Evolutionary conservation across 1,140 invertebrate genomes (phyloP), one percentile per base, ranked within the genome.

Genomic region (Drosophila tani): DNA sequence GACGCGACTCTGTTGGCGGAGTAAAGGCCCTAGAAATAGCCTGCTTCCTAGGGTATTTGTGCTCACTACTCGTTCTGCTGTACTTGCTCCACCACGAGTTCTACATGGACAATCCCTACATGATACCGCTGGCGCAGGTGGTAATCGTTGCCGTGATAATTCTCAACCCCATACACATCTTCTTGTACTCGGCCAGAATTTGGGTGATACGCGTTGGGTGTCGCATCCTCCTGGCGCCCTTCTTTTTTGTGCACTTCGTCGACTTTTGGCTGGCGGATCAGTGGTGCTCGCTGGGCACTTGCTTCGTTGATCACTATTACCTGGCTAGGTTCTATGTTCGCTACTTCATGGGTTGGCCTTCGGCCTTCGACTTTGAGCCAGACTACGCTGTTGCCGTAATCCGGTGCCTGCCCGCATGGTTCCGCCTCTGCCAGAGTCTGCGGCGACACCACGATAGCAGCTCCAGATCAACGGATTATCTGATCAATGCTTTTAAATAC

Each of bases 261-360:
- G 97, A 98, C 93, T 98, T 98, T 93, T 98, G 98, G 98, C 94
- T 98, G 27, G 97, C 96, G 53, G 97, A 98, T 94, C 97, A 98
- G 92, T 93, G 98, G 29, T 98, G 96, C 87, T 97, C 96, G 71
- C 91, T 98, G n/a, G 95, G 94, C 5, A 94, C 95, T 2, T 95
- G 96, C 4, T 93, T 98, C 15, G 92, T 96, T n/a, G 98, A 98
- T 92, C 95, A 97, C 76, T 96, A 98, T 41, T 53, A 63, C 5
- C 45, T 88, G 5, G 0, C 45, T 0, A 55, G 81, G 2, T 87
- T 87, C 43, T 84, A 88, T 41, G 6, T 81, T 0, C 53, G 58
- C 0, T 87, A 84, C 15, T 75, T 74, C 7, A 17, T 32, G 27
- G n/a, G 63, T 1, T 12, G n/a, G 3, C 15, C 11, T 0, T 56